phyloP scores from a whole-genome alignment of 2,113 vertebrate genomes.

The Chaenocephalus aceratus region DNA sequence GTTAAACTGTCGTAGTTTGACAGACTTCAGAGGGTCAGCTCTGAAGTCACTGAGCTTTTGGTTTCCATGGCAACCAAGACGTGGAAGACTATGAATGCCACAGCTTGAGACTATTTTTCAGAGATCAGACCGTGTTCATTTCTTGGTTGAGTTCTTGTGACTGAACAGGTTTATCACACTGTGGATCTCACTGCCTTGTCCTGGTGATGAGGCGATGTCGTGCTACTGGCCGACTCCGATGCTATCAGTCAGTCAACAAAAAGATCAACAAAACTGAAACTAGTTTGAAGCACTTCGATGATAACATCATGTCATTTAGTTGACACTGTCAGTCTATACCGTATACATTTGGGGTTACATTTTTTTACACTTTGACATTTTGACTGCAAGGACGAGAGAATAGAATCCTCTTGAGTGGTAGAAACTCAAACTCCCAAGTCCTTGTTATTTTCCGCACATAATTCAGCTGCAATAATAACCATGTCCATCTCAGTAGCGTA shows the following conservation, averaged over 20 bases:
- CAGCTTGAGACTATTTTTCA: not conserved
- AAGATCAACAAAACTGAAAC: not conserved
- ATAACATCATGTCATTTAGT: not conserved
- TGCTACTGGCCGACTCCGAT: not conserved
- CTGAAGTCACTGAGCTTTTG: not conserved
- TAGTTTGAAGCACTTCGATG: not conserved
- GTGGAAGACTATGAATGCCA: not conserved
- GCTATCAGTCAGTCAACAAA: not conserved
- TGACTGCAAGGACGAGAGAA: too few relatives aligned
- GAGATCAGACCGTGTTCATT: too few relatives aligned
- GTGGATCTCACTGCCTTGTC: not conserved
- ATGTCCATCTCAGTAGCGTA: too few relatives aligned
- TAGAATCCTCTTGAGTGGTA: too few relatives aligned
- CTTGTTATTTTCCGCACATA: too few relatives aligned
- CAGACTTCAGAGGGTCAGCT: not conserved
- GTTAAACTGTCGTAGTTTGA: not conserved
- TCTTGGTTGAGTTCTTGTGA: not conserved
- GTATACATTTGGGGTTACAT: too few relatives aligned
- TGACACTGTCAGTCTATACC: too few relatives aligned
- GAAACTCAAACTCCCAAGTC: too few relatives aligned
- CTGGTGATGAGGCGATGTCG: not conserved
- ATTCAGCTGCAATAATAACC: too few relatives aligned
- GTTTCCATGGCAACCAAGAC: not conserved
- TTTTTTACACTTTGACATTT: too few relatives aligned
- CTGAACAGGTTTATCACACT: not conserved